These are phyloP conservation scores for Danio aesculapii DNA, from an alignment of 2,797 vertebrate genomes.

Conservation along the genomic window DNA sequence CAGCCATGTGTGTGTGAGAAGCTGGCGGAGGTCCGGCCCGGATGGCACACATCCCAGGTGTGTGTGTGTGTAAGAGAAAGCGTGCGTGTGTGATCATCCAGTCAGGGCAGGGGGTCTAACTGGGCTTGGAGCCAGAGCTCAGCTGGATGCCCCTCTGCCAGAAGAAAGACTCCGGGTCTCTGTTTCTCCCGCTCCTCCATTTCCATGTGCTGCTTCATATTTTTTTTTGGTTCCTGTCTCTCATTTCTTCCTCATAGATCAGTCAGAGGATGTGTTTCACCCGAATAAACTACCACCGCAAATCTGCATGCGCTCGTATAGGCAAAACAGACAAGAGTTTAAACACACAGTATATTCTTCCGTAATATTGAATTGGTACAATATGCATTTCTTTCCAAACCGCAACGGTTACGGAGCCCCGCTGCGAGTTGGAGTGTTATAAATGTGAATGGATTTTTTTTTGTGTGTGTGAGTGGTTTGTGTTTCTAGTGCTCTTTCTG, in stretches of 20 bases:
- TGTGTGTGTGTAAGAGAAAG: not conserved
- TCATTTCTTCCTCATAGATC: conserved; percentile 25
- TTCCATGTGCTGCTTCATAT: not conserved
- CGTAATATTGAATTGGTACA: not conserved
- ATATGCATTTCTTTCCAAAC: conserved; percentile 13
- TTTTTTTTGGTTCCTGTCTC: not conserved
- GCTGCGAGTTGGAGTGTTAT: conserved; percentile 21
- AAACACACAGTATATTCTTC: conserved; percentile 23
- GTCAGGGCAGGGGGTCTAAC: conserved; percentile 61
- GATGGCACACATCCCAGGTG: conserved; percentile 54
- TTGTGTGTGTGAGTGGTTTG: not conserved
- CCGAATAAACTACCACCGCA: conserved; percentile 2
- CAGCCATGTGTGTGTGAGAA: conserved; percentile 39
- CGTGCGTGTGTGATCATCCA: conserved; percentile 29
- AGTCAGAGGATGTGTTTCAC: conserved; percentile 26
- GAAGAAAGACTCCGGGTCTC: conserved; percentile 48
- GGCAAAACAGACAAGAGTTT: conserved; percentile 40
- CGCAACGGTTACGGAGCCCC: conserved; percentile 32
- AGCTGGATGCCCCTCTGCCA: conserved; percentile 62
- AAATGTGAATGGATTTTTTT: conserved; percentile 1
- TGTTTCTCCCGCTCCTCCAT: conserved; percentile 23
- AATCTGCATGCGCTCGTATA: conserved; percentile 24
- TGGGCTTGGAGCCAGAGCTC: conserved; percentile 67
- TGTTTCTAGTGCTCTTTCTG: not conserved
- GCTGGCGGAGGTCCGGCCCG: conserved; percentile 41